These are phyloP conservation scores for Sternotherus odoratus DNA, from an alignment of 2,797 vertebrate genomes.

Conservation along the genomic window DNA sequence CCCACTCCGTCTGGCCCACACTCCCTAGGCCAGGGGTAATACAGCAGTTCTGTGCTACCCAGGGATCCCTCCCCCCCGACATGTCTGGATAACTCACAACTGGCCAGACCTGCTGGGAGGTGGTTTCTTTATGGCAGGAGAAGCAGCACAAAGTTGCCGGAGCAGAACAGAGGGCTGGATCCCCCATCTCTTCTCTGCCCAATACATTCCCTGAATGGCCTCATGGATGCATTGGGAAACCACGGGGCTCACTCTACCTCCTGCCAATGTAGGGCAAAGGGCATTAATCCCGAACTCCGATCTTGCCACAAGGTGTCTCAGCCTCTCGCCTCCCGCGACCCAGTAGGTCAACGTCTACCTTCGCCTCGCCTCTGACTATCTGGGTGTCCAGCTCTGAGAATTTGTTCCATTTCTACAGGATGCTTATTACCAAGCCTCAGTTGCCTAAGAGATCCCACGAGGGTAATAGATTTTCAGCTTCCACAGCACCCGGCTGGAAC, in stretches of 20 bases:
- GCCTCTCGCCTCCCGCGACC: neutral
- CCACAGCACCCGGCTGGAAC: neutral
- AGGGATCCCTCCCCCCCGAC: neutral
- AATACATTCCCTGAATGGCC: neutral
- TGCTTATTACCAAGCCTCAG: neutral
- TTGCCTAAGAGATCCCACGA: neutral
- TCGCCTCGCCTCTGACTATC: neutral
- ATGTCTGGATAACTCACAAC: neutral
- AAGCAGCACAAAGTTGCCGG: neutral
- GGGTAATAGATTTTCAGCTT: neutral
- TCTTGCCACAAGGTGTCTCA: neutral
- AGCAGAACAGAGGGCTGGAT: neutral
- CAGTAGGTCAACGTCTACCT: neutral
- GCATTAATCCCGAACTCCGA: neutral
- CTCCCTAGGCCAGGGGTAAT: neutral
- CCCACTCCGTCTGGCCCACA: neutral
- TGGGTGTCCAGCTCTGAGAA: neutral
- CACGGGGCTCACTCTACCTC: neutral
- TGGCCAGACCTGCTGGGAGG: neutral
- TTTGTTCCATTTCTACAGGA: neutral
- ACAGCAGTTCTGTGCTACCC: neutral
- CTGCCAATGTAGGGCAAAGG: neutral
- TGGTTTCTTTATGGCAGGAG: neutral
- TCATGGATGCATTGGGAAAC: neutral
- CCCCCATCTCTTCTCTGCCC: neutral